Evolutionary conservation across 2,888 invertebrate genomes (phyloP).

Genomic region (Chrysina gloriosa): DNA sequence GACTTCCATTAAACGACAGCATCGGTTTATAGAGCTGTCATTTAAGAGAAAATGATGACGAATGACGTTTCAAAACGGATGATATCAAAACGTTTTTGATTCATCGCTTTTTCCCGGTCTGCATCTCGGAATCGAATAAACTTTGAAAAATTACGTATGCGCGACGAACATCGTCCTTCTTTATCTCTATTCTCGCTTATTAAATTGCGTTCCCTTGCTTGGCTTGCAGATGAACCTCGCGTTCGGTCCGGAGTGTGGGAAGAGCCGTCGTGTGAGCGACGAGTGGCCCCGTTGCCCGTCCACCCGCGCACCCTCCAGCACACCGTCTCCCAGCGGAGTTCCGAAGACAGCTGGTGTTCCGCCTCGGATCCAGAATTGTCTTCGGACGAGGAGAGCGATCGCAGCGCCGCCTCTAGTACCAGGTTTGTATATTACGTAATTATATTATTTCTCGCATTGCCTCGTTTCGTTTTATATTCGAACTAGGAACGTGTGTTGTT

Average conservation of each 20-base stretch:
- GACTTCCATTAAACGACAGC: no score
- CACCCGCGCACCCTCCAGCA: constrained; percentile 66
- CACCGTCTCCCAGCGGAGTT: constrained; percentile 65
- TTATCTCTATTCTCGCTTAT: neutral
- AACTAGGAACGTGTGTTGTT: no score
- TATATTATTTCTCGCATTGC: no score
- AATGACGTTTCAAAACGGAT: no score
- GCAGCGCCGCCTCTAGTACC: constrained; percentile 65
- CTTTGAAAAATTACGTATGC: no score
- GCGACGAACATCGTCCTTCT: neutral
- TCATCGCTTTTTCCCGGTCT: no score
- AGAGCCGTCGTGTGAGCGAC: constrained; percentile 71
- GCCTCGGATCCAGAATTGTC: constrained; percentile 73
- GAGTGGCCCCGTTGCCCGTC: constrained; percentile 66
- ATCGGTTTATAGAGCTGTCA: no score
- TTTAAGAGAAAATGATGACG: no score
- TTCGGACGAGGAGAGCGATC: constrained; percentile 75
- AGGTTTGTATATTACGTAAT: constrained; percentile 60
- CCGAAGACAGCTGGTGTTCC: constrained; percentile 76
- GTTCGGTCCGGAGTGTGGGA: constrained; percentile 83
- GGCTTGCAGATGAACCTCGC: constrained; percentile 81
- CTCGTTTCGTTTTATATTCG: no score
- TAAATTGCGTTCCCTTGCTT: constrained; percentile 41
- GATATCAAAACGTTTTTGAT: no score
- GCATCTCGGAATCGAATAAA: no score